A percentile compares a stretch with the other conserved stretches of the same genome.
These are phyloP conservation scores for Caenorhabditis sp. DNA, from an alignment of 2,888 invertebrate genomes.

Conservation along the genomic window DNA sequence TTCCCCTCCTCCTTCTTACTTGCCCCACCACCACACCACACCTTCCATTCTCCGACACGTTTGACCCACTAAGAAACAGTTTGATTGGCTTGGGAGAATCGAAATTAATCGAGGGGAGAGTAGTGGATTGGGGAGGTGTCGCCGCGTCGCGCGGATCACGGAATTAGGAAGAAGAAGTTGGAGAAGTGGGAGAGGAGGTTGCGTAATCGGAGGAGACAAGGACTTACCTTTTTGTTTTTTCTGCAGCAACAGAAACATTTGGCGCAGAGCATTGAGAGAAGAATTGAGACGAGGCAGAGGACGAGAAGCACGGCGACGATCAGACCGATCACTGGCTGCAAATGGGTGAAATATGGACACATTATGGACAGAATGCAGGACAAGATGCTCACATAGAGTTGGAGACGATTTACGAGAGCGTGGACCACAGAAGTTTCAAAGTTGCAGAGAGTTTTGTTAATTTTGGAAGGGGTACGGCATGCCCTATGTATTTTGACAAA, in stretches of 20 bases:
- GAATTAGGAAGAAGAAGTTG: not conserved
- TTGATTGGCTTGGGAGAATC: slow-evolving; percentile 53
- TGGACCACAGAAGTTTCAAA: no score
- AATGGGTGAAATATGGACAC: slow-evolving; percentile 29
- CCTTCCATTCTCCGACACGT: slow-evolving; percentile 22
- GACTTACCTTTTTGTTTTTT: slow-evolving; percentile 71
- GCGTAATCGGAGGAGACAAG: no score
- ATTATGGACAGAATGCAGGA: no score
- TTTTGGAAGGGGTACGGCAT: no score
- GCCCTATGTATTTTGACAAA: no score
- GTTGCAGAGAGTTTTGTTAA: no score
- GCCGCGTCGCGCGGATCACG: slow-evolving; percentile 1
- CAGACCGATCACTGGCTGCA: slow-evolving; percentile 80
- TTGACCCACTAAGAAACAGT: slow-evolving; percentile 64
- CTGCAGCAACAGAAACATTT: slow-evolving; percentile 72
- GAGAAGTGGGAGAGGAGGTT: slow-evolving; percentile 1
- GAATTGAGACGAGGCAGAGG: slow-evolving; percentile 75
- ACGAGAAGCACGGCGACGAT: slow-evolving; percentile 78
- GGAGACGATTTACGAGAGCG: no score
- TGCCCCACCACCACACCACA: slow-evolving; percentile 20
- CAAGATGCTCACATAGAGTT: no score
- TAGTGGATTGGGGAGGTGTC: slow-evolving; percentile 3
- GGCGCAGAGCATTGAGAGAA: slow-evolving; percentile 75
- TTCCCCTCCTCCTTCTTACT: slow-evolving; percentile 2
- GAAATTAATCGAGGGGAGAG: slow-evolving; percentile 36